Evolutionary conservation across 2,797 vertebrate species (phyloP).

Genomic region (Hephaestus fuliginosus): DNA sequence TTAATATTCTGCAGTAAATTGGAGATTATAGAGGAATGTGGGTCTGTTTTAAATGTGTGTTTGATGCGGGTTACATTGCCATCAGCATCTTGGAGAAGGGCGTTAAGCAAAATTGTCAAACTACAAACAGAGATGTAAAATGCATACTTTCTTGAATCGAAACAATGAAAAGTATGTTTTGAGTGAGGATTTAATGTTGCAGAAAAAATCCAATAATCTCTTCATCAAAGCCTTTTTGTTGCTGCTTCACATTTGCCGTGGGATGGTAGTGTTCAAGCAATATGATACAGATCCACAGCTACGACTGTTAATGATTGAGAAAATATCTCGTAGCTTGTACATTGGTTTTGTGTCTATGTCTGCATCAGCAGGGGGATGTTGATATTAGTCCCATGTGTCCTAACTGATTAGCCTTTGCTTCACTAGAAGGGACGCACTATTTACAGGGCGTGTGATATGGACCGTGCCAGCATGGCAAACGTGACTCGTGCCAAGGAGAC

Average conservation of each 20-base stretch:
- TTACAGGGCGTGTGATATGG: conserved; percentile 50
- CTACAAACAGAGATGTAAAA: conserved; percentile 59
- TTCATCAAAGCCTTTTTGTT: conserved; percentile 59
- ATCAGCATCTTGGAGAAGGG: conserved; percentile 60
- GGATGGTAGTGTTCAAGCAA: conserved; percentile 26
- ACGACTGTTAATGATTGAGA: conserved; percentile 39
- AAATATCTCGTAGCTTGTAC: conserved; percentile 32
- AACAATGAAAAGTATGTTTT: conserved; percentile 65
- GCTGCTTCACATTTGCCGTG: conserved; percentile 41
- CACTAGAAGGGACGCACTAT: conserved; percentile 48
- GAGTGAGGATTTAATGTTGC: conserved; percentile 54
- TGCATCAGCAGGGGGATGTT: conserved; percentile 41
- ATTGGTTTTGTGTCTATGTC: conserved; percentile 19
- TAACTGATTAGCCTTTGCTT: conserved; percentile 49
- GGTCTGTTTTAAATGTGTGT: conserved; percentile 71
- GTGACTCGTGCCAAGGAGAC: conserved; percentile 53
- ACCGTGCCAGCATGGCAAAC: conserved; percentile 54
- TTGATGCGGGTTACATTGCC: conserved; percentile 62
- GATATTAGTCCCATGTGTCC: conserved; percentile 43
- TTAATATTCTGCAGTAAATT: conserved; percentile 68
- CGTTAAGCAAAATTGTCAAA: conserved; percentile 56
- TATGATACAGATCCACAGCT: conserved; percentile 21
- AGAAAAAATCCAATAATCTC: conserved; percentile 57
- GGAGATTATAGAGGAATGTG: conserved; percentile 73
- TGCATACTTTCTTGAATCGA: conserved; percentile 50